Evolutionary conservation across 2,797 vertebrate species (phyloP).

Genomic region (Tamandua tetradactyla): DNA sequence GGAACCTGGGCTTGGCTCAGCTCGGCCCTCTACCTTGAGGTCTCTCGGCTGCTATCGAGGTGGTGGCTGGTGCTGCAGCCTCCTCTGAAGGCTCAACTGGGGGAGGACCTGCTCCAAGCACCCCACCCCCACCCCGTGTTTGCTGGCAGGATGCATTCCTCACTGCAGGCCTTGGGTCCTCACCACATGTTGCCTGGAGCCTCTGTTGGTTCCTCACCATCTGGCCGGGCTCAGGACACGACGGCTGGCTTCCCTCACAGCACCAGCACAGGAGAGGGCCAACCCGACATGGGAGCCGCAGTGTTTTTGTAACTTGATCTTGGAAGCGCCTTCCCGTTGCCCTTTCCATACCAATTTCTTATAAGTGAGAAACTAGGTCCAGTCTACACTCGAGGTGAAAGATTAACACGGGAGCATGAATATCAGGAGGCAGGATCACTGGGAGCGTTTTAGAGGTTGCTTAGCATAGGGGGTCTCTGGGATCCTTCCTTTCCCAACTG

Average conservation of each 20-base stretch:
- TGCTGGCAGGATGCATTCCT: neutral
- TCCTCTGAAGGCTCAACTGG: neutral
- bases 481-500: neutral
- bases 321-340: neutral
- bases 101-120: neutral
- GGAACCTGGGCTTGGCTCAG: neutral
- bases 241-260: neutral
- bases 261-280: neutral
- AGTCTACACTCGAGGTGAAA: neutral
- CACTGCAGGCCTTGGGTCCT: neutral
- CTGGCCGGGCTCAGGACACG: neutral
- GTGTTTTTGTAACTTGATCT: neutral
- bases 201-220: neutral
- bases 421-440: neutral
- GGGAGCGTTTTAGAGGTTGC: neutral
- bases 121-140: fast-evolving
- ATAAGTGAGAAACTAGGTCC: neutral
- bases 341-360: neutral
- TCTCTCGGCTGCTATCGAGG: neutral
- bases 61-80: neutral
- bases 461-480: neutral
- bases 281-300: neutral
- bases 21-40: neutral
- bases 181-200: neutral
- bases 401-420: neutral